phyloP scores from a whole-genome alignment of 2,797 vertebrate genomes.

The Premnoplex brunnescens region DNA sequence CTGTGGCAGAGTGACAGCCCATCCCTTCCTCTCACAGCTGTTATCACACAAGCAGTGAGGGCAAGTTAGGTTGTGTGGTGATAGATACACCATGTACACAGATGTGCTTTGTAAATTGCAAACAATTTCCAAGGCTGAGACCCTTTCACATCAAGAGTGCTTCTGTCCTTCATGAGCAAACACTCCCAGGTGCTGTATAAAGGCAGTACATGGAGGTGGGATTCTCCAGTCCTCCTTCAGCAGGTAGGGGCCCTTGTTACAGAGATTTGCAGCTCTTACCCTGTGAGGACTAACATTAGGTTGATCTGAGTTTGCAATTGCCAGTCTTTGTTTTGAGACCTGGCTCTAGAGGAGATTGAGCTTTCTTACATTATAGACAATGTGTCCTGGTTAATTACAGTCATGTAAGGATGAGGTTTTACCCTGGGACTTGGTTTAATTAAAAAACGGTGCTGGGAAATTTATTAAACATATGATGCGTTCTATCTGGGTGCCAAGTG shows the following conservation, averaged over 20 bases:
- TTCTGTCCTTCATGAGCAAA: background rate
- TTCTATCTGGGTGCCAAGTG: background rate
- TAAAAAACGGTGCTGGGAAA: constrained; percentile 30
- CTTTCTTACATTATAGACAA: constrained; percentile 9
- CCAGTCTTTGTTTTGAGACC: background rate
- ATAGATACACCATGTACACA: background rate
- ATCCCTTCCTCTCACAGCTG: background rate
- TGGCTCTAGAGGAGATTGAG: background rate
- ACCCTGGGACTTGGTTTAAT: constrained; percentile 57
- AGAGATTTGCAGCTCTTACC: background rate
- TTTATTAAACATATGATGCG: constrained; percentile 28
- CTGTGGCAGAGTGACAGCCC: background rate
- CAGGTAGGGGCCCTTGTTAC: background rate
- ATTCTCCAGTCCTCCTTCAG: background rate
- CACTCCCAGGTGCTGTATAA: background rate
- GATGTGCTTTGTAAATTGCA: background rate
- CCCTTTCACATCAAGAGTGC: background rate
- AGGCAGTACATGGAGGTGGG: background rate
- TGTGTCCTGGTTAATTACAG: constrained; percentile 58
- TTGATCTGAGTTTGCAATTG: background rate
- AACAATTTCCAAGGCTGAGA: background rate
- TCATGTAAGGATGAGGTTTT: constrained; percentile 13
- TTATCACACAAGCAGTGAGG: background rate
- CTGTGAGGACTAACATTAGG: background rate
- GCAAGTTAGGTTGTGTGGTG: background rate